Conservation (phyloP, 2,113 vertebrate genomes). For the Nipponia nippon region DNA sequence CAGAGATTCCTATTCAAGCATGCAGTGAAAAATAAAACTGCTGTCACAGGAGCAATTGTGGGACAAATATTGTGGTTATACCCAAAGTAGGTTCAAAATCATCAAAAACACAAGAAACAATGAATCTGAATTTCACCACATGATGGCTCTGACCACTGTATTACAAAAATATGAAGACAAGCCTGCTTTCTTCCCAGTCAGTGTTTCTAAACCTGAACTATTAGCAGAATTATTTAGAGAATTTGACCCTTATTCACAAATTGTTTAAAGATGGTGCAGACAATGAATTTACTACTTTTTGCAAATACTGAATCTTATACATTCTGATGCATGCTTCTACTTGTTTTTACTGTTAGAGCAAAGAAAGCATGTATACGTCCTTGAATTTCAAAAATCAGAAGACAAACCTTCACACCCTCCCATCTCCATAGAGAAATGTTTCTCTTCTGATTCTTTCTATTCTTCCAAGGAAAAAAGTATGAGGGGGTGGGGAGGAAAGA, state of each 20-base stretch:
- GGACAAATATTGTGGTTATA: neutral
- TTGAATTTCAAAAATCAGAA: neutral
- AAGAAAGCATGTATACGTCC: neutral
- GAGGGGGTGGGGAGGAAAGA: accelerated
- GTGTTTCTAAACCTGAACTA: neutral
- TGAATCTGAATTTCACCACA: neutral
- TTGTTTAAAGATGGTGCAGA: neutral
- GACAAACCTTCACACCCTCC: neutral
- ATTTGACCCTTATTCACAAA: neutral
- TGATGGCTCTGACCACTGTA: neutral
- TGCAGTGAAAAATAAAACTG: neutral
- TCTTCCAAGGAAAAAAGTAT: neutral
- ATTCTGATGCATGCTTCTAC: neutral
- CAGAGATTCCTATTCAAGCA: neutral
- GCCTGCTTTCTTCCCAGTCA: neutral
- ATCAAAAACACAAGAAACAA: neutral
- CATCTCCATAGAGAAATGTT: neutral
- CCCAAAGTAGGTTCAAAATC: neutral
- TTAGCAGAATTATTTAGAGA: neutral
- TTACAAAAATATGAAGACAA: neutral
- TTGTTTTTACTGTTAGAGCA: neutral
- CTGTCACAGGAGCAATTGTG: neutral
- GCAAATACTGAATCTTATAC: neutral
- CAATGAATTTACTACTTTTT: neutral
- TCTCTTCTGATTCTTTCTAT: neutral